Evolutionary conservation across 2,888 invertebrate genomes (phyloP), one percentile per base, ranked within the genome.

Genomic region (Polyommatus icarus): DNA sequence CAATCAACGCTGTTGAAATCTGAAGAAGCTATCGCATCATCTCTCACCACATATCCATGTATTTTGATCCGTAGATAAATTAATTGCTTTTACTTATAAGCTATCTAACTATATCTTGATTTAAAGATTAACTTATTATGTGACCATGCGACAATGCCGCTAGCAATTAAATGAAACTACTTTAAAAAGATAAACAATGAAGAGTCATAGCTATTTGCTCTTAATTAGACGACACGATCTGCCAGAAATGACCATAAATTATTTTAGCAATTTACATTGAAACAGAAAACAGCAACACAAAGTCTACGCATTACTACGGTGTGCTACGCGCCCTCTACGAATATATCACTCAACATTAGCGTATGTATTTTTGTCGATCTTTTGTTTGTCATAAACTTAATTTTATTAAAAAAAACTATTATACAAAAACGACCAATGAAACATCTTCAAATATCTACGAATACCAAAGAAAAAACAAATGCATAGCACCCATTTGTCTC

Each of bases 1-100:
- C 85, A 84, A 85, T 83, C 85, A 83, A 77, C 79, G 84, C 82
- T 77, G 80, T 84, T 84, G 79, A 85, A 85, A 84, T 84, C 81
- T 86, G 82, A 86, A 85, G 83, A 83, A 84, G 84, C 84, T 86
- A 87, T 85, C 84, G 81, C 79, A 83, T 83, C 82, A 87, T 87
- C 86, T 84, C 82, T 82, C 82, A 84, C 80, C 81, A 86, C 85
- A 84, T 84, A 86, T 82, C 83, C 84, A 87, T 87, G 81, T 82
- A 82, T 84, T 84, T 83, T 82, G 82, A 83, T 83, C 80, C 59
- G n/a, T 57, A 78, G 59, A 79, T 79, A 78, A 81, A 82, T 82
- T 83, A 82, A 84, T 82, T 81, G 79, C 76, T 76, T 29, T 71
- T 36, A 78, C 75, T 72, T 77, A 82, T 82, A 80, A 81, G 80